phyloP scores from a whole-genome alignment of 2,113 vertebrate species.

The Labeo rohita region DNA sequence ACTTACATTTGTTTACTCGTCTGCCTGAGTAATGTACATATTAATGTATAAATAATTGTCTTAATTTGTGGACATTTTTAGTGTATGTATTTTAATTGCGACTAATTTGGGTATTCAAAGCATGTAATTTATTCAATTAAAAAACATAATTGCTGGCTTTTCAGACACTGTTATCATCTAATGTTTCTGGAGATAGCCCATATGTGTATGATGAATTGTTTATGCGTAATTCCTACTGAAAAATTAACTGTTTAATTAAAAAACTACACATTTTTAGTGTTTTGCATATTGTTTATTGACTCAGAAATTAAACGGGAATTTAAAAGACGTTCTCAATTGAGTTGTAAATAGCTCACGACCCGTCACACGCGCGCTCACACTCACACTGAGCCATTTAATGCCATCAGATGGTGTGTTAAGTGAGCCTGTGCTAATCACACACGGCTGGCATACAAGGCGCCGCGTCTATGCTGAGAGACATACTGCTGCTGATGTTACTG shows the following conservation, averaged over 20 bases:
- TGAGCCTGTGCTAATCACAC: slow-evolving; percentile 69
- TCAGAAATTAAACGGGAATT: background rate
- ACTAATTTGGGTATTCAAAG: background rate
- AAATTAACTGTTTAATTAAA: background rate
- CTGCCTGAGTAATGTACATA: background rate
- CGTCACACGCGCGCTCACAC: background rate
- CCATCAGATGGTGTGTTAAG: slow-evolving; percentile 59
- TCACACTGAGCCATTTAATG: slow-evolving; percentile 61
- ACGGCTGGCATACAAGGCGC: slow-evolving; percentile 62
- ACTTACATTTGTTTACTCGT: background rate
- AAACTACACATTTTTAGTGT: background rate
- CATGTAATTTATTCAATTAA: background rate
- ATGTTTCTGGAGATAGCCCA: background rate
- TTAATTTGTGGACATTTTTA: background rate
- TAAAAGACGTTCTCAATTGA: background rate
- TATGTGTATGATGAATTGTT: background rate
- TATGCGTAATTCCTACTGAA: background rate
- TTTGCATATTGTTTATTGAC: background rate
- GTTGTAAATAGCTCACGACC: background rate
- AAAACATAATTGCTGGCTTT: background rate
- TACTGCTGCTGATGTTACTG: slow-evolving; percentile 64
- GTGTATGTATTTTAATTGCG: background rate
- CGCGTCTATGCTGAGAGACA: slow-evolving; percentile 56
- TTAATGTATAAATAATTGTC: background rate
- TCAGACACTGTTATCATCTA: background rate